A percentile compares a stretch with the other conserved stretches of the same genome.
Evolutionary conservation across 2,113 vertebrate species (phyloP).

Genomic region (Tragelaphus buxtoni): DNA sequence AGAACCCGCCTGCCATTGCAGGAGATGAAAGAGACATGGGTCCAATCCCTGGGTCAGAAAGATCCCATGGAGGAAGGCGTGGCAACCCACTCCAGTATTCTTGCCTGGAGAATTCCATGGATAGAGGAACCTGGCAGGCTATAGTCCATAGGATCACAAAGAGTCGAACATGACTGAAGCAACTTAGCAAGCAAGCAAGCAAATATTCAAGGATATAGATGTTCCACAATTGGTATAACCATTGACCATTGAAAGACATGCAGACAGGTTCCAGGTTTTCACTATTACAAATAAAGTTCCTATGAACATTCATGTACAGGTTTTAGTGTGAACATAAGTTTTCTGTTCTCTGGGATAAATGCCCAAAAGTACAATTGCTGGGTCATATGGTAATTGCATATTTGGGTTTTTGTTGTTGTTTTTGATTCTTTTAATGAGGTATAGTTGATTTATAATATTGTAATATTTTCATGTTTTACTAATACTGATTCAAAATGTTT

Average conservation of each 20-base stretch:
- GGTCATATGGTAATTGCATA: background rate
- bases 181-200: background rate
- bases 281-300: background rate
- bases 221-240: background rate
- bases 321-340: background rate
- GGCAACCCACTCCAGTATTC: background rate
- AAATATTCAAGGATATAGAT: background rate
- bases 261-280: background rate
- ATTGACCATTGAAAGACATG: background rate
- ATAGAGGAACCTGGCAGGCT: background rate
- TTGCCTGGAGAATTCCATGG: background rate
- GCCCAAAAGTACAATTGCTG: background rate
- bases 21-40: background rate
- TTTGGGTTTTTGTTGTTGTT: background rate
- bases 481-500: background rate
- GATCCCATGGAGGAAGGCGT: background rate
- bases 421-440: background rate
- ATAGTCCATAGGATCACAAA: background rate
- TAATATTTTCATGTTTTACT: background rate
- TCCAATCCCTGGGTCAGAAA: background rate
- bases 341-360: background rate
- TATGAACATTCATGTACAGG: background rate
- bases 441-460: background rate
- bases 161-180: background rate
- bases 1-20: background rate